Conservation (phyloP, 2,888 invertebrate genomes). For the Sesia apiformis region DNA sequence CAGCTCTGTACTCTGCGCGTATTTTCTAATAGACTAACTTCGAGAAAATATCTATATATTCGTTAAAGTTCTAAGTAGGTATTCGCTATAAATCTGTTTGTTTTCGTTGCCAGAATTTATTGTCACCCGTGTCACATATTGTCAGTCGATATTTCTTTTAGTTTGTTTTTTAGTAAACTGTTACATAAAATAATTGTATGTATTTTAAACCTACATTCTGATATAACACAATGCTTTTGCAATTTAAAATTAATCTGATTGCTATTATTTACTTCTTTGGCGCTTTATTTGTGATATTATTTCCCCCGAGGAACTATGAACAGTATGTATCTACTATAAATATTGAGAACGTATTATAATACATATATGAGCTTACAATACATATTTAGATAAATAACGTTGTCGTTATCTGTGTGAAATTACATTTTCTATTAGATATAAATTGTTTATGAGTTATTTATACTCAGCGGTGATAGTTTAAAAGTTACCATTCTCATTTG, state of each 20-base stretch:
- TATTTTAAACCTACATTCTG: background rate
- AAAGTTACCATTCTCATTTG: too few species aligned
- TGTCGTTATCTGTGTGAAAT: background rate
- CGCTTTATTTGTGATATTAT: slow-evolving; percentile 45
- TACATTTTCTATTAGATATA: background rate
- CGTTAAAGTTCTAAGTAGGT: too few species aligned
- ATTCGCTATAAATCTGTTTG: too few species aligned
- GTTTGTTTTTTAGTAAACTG: background rate
- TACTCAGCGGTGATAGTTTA: too few species aligned
- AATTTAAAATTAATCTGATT: slow-evolving; percentile 55
- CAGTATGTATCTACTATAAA: slow-evolving; percentile 27
- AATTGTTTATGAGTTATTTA: background rate
- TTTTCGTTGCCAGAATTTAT: too few species aligned
- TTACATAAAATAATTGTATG: background rate
- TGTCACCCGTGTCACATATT: background rate
- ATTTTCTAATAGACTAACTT: too few species aligned
- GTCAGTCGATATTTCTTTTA: background rate
- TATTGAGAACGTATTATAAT: background rate
- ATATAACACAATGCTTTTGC: slow-evolving; percentile 40
- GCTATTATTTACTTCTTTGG: slow-evolving; percentile 46
- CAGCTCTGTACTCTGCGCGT: too few species aligned
- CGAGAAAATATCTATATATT: too few species aligned
- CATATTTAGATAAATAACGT: too few species aligned
- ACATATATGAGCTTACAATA: background rate
- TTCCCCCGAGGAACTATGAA: slow-evolving; percentile 57